Base-by-base conservation (phyloP, 2,113 vertebrate genomes). In the Plectropomus leopardus region DNA sequence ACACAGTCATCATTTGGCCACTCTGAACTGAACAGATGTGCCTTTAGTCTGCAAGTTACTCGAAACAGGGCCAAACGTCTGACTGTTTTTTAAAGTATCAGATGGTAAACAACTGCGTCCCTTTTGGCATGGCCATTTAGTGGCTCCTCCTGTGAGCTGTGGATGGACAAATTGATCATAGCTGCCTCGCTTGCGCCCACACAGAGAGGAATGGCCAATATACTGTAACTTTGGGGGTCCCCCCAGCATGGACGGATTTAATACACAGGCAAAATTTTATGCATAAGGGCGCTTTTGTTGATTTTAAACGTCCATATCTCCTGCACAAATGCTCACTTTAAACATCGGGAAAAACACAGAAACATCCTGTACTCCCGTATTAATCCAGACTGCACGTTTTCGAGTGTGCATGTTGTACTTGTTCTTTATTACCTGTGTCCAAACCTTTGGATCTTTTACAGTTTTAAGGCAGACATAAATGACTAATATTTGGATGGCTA, bases 401-500 rank as follows among this genome's bases (percentile, higher is more conserved):
- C 61, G 28, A 67, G 67, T 58, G 47, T 68, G 59, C 51, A 57
- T 72, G 42, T 55, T n/a, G 66, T 54, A 58, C 26, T 44, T 61
- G n/a, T 60, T 87, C 23, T 72, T 71, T 61, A 42, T 81, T 60
- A 45, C 48, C 40, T 74, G 21, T 73, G 26, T 64, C 48, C 47
- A 76, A 51, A 86, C 24, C 55, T 90, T 85, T 79, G 83, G 69
- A 82, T 81, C 19, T 70, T 76, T 80, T 54, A 76, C 32, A 83
- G 60, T 84, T 86, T 80, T 89, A 93, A 91, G 91, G 93, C 91
- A 85, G 72, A 76, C 42, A 76, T 69, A 71, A 81, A 78, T 30
- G 16, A 78, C 63, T 78, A 16, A 16, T 70, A 80, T 90, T 89
- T 92, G 91, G 86, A 90, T 42, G 77, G 85, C 78, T 83, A 76